These are phyloP conservation scores for Zaprionus ghesquierei DNA, from an alignment of 1,140 invertebrate genomes.

Conservation along the genomic window DNA sequence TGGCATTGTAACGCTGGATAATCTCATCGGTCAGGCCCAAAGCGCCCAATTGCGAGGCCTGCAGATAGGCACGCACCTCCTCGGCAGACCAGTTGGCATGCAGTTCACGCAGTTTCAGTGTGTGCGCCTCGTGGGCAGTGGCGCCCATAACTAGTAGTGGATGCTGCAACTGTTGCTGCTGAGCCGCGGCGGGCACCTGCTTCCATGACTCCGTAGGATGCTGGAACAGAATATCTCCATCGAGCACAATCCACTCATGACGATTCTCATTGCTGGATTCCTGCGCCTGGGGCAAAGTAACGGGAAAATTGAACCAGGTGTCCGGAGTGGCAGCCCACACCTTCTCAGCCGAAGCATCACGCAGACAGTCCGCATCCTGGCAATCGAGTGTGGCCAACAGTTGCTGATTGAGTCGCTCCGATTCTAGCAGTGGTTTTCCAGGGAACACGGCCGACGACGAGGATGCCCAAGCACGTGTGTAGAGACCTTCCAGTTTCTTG, in stretches of 20 bases:
- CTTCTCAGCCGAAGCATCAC: slow-evolving; percentile 85
- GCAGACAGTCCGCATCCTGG: slow-evolving; percentile 85
- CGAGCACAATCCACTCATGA: slow-evolving; percentile 90
- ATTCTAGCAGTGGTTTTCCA: slow-evolving; percentile 85
- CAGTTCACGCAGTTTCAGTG: slow-evolving; percentile 84
- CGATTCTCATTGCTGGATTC: slow-evolving; percentile 83
- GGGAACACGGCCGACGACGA: slow-evolving; percentile 89
- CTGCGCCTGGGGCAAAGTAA: slow-evolving; percentile 84
- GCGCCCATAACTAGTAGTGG: slow-evolving; percentile 88
- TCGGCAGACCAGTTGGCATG: slow-evolving; percentile 86
- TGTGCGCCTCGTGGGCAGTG: slow-evolving; percentile 87
- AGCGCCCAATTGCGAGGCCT: slow-evolving; percentile 86
- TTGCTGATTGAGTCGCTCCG: slow-evolving; percentile 85
- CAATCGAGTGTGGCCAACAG: slow-evolving; percentile 85
- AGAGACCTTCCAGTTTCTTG: slow-evolving; percentile 85
- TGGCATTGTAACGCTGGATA: slow-evolving; percentile 86
- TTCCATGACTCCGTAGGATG: slow-evolving; percentile 86
- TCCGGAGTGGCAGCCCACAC: slow-evolving; percentile 87
- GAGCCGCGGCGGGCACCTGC: slow-evolving; percentile 50
- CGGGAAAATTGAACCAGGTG: slow-evolving; percentile 86
- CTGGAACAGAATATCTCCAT: slow-evolving; percentile 87
- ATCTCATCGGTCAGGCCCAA: slow-evolving; percentile 85
- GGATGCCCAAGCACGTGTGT: slow-evolving; percentile 88
- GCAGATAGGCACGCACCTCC: slow-evolving; percentile 86
- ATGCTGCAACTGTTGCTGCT: slow-evolving; percentile 57